Conservation (phyloP, 2,797 vertebrate genomes). For the Alosa sapidissima region DNA sequence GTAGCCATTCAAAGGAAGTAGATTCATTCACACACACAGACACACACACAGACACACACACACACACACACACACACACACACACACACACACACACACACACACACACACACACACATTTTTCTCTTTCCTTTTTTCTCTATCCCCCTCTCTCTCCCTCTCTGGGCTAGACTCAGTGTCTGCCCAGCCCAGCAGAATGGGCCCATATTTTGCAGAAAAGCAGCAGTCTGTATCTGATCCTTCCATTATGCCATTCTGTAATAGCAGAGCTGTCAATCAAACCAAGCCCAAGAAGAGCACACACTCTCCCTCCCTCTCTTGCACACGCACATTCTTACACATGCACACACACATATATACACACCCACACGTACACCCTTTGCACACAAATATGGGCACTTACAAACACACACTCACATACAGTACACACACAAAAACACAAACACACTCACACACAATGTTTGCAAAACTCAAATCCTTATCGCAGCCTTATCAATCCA, state of each 20-base stretch:
- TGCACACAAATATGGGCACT: not conserved
- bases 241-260: slow-evolving; percentile 36
- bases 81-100: slow-evolving; percentile 25
- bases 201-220: slow-evolving; percentile 13
- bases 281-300: slow-evolving; percentile 9
- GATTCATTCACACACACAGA: slow-evolving; percentile 1
- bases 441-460: not conserved
- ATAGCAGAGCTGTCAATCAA: slow-evolving; percentile 45
- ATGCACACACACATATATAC: not conserved
- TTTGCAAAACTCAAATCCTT: slow-evolving; percentile 29
- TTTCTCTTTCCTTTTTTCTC: not conserved
- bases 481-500: slow-evolving; percentile 15
- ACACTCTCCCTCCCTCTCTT: not conserved
- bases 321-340: not conserved
- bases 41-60: too few relatives aligned
- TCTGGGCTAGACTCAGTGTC: slow-evolving; percentile 1
- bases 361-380: not conserved
- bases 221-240: slow-evolving; percentile 41
- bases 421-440: not conserved
- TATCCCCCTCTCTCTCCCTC: not conserved
- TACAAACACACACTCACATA: not conserved
- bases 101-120: not conserved
- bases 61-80: slow-evolving; percentile 25
- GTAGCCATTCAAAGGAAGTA: not conserved
- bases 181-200: not conserved